A percentile compares a stretch with the other conserved stretches of the same genome.
Evolutionary conservation across 2,888 invertebrate species (phyloP).

Genomic region (Gymnocheta viridis): DNA sequence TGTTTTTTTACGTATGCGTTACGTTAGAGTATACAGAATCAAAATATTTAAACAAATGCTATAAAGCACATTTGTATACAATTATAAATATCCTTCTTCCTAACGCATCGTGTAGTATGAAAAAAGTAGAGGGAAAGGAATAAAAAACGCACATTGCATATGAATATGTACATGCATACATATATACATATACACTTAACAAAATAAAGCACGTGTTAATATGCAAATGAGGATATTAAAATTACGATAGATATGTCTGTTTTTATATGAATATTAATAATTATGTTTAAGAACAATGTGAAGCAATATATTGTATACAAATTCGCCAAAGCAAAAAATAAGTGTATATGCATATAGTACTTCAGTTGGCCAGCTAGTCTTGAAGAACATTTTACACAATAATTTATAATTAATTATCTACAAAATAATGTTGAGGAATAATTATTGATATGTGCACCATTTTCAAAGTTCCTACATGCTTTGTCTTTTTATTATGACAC

Average conservation of each 20-base stretch:
- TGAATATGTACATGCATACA: neutral
- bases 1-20: neutral
- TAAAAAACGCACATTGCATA: neutral
- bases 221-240: constrained; percentile 64
- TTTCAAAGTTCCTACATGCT: too few relatives aligned
- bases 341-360: too few relatives aligned
- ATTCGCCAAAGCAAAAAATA: too few relatives aligned
- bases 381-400: too few relatives aligned
- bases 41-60: neutral
- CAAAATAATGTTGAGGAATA: too few relatives aligned
- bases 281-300: constrained; percentile 2
- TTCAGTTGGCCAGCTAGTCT: too few relatives aligned
- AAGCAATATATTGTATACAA: neutral
- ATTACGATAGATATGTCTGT: constrained; percentile 21
- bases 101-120: neutral
- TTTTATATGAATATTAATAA: neutral
- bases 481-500: too few relatives aligned
- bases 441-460: too few relatives aligned
- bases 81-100: constrained; percentile 18
- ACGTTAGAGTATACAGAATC: constrained; percentile 24
- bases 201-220: constrained; percentile 65
- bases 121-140: neutral
- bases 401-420: too few relatives aligned
- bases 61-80: constrained; percentile 21
- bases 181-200: neutral